Base-by-base conservation (phyloP, 2,888 invertebrate species). In the Dryocosmus kuriphilus region DNA sequence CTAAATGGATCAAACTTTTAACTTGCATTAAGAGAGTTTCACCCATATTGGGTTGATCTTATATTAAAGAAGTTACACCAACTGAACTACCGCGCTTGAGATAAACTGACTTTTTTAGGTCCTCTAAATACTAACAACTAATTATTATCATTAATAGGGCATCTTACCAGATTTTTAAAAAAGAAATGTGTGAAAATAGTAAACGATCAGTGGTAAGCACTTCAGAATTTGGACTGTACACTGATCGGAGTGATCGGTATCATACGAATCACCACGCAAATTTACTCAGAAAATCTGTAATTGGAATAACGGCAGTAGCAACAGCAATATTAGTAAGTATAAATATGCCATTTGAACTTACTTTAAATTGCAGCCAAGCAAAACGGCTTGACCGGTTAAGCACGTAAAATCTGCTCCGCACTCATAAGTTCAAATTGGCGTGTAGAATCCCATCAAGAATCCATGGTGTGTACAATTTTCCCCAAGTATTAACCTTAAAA, bases 201-300 rank as follows among this genome's bases (percentile, higher is more conserved):
- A 81, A 91, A 80, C 88, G 91, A 85, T 90, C 90, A 32, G 89
- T 88, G 61, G 90, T 90, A 78, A 91, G 89, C 82, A 90, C 89
- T 57, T 91, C 91, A 38, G 91, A 91, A 82, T 89, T 91, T 81
- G 91, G 91, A 77, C 86, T 91, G 41, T 91, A 91, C 77, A 90
- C 90, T 32, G 91, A 91, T 86, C 88, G 89, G 41, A 84, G 84
- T 60, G 90, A 90, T 82, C 86, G 85, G 73, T 89, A 90, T 79
- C 86, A 82, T 78, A 88, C 85, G 22, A 90, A 79, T 83, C 88
- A 85, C 41, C 88, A 90, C 88, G 85, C 88, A 65, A 84, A 85
- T 30, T 80, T 89, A 2, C 83, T 89, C 11, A 85, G 86, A 62
- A 91, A 83, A 78, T 85, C 90, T 79, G 90, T 89, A 7, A 89